phyloP scores from a whole-genome alignment of 2,888 invertebrate species.

The Ecliptopera silaceata region DNA sequence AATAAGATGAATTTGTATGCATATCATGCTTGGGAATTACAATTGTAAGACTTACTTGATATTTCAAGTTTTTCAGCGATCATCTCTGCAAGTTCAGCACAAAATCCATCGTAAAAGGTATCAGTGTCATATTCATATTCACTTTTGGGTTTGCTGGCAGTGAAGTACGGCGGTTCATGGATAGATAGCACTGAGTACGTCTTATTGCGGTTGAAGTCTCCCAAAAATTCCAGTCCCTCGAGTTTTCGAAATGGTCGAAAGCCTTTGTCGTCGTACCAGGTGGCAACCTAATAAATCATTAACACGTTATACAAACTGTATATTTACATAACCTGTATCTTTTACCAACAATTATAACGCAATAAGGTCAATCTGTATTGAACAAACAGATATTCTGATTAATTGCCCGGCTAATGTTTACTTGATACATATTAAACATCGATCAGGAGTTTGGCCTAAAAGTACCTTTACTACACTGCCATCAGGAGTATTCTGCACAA shows the following conservation, averaged over 20 bases:
- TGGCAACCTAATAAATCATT: conserved; percentile 87
- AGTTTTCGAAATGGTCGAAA: conserved; percentile 89
- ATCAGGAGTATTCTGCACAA: conserved; percentile 94
- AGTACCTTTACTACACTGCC: conserved; percentile 84
- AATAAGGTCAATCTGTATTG: neutral
- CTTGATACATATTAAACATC: neutral
- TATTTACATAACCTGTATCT: too few relatives aligned
- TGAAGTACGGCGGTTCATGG: conserved; percentile 94
- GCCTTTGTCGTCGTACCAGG: conserved; percentile 92
- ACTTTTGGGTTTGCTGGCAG: neutral
- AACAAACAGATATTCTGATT: neutral
- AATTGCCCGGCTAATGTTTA: neutral
- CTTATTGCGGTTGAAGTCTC: conserved; percentile 89
- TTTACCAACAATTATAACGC: too few relatives aligned
- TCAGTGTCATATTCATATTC: neutral
- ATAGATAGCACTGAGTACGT: conserved; percentile 94
- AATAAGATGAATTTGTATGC: too few relatives aligned
- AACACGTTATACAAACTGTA: too few relatives aligned
- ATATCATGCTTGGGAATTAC: too few relatives aligned
- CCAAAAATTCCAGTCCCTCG: conserved; percentile 84
- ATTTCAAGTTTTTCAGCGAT: conserved; percentile 91
- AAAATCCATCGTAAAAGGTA: conserved; percentile 90
- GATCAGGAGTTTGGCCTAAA: neutral
- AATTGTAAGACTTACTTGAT: conserved; percentile 86
- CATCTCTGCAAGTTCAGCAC: conserved; percentile 93